These are phyloP conservation scores for Sanderia malayensis DNA, from an alignment of 30 jellyfish, hydroid and myxozoan genomes.

Conservation along the genomic window DNA sequence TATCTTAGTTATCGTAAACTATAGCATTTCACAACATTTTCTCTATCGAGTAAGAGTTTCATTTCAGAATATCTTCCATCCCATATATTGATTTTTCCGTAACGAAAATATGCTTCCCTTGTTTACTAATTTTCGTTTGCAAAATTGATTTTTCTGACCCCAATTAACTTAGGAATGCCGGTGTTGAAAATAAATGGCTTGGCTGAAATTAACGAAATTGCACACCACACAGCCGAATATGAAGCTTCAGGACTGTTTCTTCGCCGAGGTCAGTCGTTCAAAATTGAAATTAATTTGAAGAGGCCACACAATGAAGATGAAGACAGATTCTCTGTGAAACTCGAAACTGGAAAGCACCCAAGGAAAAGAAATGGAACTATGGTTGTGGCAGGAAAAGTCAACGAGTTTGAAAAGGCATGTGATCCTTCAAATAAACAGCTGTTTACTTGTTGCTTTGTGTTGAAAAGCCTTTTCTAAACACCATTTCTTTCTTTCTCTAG, in stretches of 20 bases:
- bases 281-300: constrained; percentile 31
- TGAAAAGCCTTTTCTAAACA: background rate
- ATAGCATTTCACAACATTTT: too few species aligned
- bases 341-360: constrained; percentile 69
- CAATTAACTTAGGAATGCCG: constrained; percentile 23
- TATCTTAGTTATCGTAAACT: too few species aligned
- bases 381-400: constrained; percentile 30
- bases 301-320: constrained; percentile 33
- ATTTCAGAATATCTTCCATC: too few species aligned
- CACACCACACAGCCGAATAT: constrained; percentile 58
- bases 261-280: constrained; percentile 69
- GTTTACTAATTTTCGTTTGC: too few species aligned
- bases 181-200: constrained; percentile 46
- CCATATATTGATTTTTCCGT: too few species aligned
- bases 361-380: constrained; percentile 54
- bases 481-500: background rate
- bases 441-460: background rate
- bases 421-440: background rate
- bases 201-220: constrained; percentile 27
- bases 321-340: constrained; percentile 25
- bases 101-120: too few species aligned
- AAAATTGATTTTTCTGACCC: too few species aligned
- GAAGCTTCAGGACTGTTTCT: constrained; percentile 53
- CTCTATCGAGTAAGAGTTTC: too few species aligned
- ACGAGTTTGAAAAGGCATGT: constrained; percentile 44